phyloP scores from a whole-genome alignment of 2,113 vertebrate species.

The Dasyornis broadbenti region DNA sequence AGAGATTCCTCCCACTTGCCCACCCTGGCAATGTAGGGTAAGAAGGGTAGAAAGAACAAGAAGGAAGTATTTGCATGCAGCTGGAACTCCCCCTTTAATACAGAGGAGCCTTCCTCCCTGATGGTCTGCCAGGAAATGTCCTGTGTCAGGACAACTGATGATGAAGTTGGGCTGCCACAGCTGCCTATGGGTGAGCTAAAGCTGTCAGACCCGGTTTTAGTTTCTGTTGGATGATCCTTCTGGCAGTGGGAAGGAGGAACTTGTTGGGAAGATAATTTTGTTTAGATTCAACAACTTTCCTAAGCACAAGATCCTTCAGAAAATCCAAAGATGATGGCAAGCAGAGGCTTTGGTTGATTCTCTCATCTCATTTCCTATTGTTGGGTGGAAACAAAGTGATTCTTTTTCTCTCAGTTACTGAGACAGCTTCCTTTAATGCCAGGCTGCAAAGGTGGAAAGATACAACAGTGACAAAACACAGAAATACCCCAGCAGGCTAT shows the following conservation, averaged over 20 bases:
- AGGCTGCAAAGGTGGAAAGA: neutral
- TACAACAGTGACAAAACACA: neutral
- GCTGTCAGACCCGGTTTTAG: neutral
- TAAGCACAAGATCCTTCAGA: neutral
- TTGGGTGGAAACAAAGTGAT: neutral
- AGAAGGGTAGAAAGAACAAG: neutral
- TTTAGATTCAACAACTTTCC: neutral
- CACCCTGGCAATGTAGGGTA: accelerated
- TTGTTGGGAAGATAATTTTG: neutral
- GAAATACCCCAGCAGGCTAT: neutral
- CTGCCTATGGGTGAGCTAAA: neutral
- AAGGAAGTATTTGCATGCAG: neutral
- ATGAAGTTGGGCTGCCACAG: neutral
- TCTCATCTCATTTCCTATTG: neutral
- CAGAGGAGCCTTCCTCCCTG: neutral
- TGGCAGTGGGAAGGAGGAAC: neutral
- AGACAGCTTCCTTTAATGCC: neutral
- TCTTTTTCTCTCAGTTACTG: neutral
- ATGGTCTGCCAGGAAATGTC: neutral
- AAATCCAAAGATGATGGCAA: neutral
- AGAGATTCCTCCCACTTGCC: neutral
- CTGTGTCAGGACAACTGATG: neutral
- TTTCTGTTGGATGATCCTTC: neutral
- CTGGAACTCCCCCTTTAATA: accelerated
- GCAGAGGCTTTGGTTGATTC: neutral